Percentiles rank a stretch among this genome's conserved stretches.
Conservation (phyloP, 2,888 invertebrate species). For the Cerastis leucographa region DNA sequence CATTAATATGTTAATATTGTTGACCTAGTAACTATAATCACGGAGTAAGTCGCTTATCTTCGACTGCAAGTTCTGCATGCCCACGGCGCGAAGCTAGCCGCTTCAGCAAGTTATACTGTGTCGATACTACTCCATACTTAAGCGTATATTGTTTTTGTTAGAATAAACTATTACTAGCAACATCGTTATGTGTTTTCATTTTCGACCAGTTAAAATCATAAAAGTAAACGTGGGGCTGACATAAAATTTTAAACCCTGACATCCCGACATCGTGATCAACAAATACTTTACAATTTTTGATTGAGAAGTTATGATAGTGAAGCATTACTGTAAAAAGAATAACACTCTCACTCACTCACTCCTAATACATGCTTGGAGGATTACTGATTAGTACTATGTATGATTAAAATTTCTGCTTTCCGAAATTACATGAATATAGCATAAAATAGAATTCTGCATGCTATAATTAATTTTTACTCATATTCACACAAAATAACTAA, state of each 20-base stretch:
- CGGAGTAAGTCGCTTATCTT: constrained; percentile 49
- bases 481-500: not conserved
- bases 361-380: not conserved
- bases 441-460: not conserved
- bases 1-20: constrained; percentile 58
- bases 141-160: not conserved
- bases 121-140: not conserved
- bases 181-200: not conserved
- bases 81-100: constrained; percentile 8
- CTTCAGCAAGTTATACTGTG: not conserved
- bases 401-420: too few relatives aligned
- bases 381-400: not conserved
- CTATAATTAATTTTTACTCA: not conserved
- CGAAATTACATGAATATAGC: not conserved
- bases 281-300: not conserved
- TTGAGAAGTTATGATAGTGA: not conserved
- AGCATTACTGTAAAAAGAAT: not conserved
- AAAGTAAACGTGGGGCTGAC: not conserved
- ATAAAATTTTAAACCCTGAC: not conserved
- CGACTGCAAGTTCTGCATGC: constrained; percentile 43
- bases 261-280: not conserved
- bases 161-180: not conserved
- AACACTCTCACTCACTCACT: too few relatives aligned
- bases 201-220: not conserved
- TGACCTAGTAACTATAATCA: constrained; percentile 46